A percentile compares a stretch with the other conserved stretches of the same genome.
Conservation (phyloP, 2,888 invertebrate genomes). For the Habrosyne pyritoides region DNA sequence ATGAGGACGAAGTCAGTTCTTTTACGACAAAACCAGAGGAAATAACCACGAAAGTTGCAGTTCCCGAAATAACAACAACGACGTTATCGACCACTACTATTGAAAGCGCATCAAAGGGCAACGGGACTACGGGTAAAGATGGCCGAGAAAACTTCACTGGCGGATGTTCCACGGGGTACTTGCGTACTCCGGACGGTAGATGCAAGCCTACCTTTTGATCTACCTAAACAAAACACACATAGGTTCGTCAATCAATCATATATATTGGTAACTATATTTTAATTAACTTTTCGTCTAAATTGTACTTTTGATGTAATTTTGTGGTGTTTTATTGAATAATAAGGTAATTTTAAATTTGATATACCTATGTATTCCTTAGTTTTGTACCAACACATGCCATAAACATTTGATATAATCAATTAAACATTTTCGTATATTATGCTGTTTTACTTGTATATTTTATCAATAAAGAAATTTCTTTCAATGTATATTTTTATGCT, state of each 20-base stretch:
- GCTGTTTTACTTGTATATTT: too few species aligned
- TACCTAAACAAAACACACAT: neutral
- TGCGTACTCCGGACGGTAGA: conserved; percentile 63
- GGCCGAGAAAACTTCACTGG: conserved; percentile 61
- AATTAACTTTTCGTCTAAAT: neutral
- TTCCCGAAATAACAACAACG: conserved; percentile 17
- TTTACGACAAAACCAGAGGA: neutral
- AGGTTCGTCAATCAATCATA: neutral
- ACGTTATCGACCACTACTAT: conserved; percentile 20
- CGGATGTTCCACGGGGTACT: conserved; percentile 56
- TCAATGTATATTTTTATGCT: too few species aligned
- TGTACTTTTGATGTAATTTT: neutral
- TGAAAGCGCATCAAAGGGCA: conserved; percentile 14
- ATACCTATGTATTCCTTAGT: too few species aligned
- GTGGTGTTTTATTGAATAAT: neutral
- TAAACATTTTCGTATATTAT: too few species aligned
- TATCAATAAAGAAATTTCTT: too few species aligned
- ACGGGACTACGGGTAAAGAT: conserved; percentile 39
- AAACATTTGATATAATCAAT: conserved; percentile 3
- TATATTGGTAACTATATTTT: neutral
- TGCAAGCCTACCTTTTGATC: conserved; percentile 53
- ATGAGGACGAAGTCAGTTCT: neutral
- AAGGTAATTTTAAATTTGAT: neutral
- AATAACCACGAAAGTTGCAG: conserved; percentile 2
- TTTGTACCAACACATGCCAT: too few species aligned